Conservation (phyloP, 2,888 invertebrate species). For the Elgonia sp. region DNA sequence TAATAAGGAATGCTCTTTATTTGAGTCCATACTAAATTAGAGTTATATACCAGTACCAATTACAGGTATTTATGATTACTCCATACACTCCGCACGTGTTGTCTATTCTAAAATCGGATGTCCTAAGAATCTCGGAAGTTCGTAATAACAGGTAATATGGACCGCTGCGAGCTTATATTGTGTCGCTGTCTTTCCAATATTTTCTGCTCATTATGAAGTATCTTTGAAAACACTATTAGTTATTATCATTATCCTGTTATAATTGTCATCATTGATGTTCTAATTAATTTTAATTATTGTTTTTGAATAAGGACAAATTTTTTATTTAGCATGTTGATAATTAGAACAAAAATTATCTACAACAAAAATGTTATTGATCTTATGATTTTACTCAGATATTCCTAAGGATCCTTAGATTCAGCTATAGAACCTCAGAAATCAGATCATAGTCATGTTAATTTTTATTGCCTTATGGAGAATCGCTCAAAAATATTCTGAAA, state of each 20-base stretch:
- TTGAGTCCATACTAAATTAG: conserved; percentile 1
- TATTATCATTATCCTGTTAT: conserved; percentile 35
- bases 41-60: conserved; percentile 51
- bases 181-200: conserved; percentile 55
- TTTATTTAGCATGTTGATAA: not conserved
- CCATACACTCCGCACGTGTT: conserved; percentile 62
- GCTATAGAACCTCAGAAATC: no score
- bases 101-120: conserved; percentile 60
- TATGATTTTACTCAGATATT: no score
- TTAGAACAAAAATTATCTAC: no score
- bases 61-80: conserved; percentile 70
- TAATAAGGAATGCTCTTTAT: conserved; percentile 52
- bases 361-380: no score
- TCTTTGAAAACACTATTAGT: conserved; percentile 41
- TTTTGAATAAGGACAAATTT: no score
- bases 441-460: no score
- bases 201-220: conserved; percentile 35
- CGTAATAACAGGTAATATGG: conserved; percentile 62
- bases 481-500: no score
- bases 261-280: not conserved
- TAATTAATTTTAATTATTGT: not conserved
- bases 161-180: conserved; percentile 43
- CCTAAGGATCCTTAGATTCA: no score
- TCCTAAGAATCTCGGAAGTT: conserved; percentile 64
- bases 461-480: no score